Conservation (phyloP, 2,888 invertebrate genomes). For the Deladenus siricidicola region DNA sequence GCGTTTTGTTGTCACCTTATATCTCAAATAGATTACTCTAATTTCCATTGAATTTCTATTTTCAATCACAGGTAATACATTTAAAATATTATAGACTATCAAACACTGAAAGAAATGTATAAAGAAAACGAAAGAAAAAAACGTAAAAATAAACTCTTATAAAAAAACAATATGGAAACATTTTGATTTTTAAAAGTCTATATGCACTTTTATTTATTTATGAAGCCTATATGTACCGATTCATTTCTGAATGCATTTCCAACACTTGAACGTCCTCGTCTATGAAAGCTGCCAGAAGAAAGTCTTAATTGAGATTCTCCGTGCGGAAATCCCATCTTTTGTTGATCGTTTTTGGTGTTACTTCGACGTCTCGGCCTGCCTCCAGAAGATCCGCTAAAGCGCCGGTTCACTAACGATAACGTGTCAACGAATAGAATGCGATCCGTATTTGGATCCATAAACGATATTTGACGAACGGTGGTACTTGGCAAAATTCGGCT, state of each 20-base stretch:
- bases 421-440: constrained; percentile 7
- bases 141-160: no score
- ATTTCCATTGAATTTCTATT: no score
- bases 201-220: no score
- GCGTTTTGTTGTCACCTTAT: no score
- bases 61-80: no score
- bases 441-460: constrained; percentile 8
- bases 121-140: not conserved
- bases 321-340: not conserved
- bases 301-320: not conserved
- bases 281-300: not conserved
- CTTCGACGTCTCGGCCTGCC: not conserved
- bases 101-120: not conserved
- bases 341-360: not conserved
- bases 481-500: constrained; percentile 1
- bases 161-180: no score
- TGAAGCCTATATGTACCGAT: constrained; percentile 1
- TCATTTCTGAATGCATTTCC: constrained; percentile 8
- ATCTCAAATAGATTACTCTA: no score
- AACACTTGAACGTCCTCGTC: not conserved
- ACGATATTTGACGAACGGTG: constrained; percentile 3
- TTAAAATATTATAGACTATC: not conserved
- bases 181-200: no score
- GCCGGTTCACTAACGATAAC: not conserved
- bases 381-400: not conserved